Evolutionary conservation across 1,140 invertebrate species (phyloP), one percentile per base, ranked within the genome.

Genomic region (Zophobas atratus): DNA sequence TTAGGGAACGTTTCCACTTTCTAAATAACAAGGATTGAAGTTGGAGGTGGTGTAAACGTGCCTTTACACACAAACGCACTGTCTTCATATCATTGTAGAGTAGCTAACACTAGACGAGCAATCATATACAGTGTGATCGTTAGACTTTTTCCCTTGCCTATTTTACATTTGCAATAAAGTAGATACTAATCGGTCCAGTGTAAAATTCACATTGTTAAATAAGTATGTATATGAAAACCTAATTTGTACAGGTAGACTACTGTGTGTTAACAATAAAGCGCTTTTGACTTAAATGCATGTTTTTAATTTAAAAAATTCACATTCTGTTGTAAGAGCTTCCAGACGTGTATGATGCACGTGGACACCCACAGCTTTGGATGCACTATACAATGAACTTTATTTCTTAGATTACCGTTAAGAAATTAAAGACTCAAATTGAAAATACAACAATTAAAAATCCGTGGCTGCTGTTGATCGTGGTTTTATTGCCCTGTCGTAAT

Each of bases 171-270:
- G 81, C 79, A 84, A 81, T 81, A 80, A 80, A 79, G 80, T 83
- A 85, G 84, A 77, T 83, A 83, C 81, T 83, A 83, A 83, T 81
- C 80, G 81, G 84, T 84, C 83, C 84, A 83, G 83, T 84, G 83
- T 85, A 85, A 86, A 85, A 85, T 85, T 85, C 84, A 86, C 84
- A 83, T 85, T 85, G 84, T 85, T 85, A 83, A 81, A 84, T 83
- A 84, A 81, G 79, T 81, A 84, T 85, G 84, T 85, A 84, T 84
- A 84, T 84, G 82, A 84, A 83, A 77, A 81, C 82, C 82, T 85
- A 76, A 86, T 85, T 84, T 86, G 85, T 86, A 86, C 85, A 86
- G 85, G 85, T 86, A 86, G 85, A 82, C 79, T 86, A 85, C 8
- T 82, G 84, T 86, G 84, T 86, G 85, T 86, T 81, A 86, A 85